Evolutionary conservation across 2,888 invertebrate species (phyloP).

Genomic region (Platerodrilus igneus): DNA sequence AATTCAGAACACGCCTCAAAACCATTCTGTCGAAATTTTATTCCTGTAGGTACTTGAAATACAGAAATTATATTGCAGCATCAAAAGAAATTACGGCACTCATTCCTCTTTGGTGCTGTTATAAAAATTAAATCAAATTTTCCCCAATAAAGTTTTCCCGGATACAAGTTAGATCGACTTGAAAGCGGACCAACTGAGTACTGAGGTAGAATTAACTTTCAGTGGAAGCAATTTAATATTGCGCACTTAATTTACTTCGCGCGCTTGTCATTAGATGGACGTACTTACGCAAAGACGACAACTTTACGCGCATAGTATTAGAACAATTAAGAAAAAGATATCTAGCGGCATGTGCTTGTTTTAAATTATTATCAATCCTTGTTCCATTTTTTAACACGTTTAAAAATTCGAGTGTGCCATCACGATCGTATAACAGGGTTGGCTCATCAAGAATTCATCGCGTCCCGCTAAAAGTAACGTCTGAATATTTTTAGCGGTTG

Average conservation of each 20-base stretch:
- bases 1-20: slow-evolving; percentile 15
- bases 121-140: slow-evolving; percentile 51
- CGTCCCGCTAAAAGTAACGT: slow-evolving; percentile 27
- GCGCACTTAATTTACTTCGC: too few species aligned
- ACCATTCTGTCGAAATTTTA: slow-evolving; percentile 39
- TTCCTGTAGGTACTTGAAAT: slow-evolving; percentile 43
- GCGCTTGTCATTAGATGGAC: too few species aligned
- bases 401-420: slow-evolving; percentile 16
- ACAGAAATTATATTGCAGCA: slow-evolving; percentile 49
- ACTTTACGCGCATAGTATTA: too few species aligned
- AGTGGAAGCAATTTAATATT: too few species aligned
- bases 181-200: slow-evolving; percentile 34
- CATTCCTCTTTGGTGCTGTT: slow-evolving; percentile 47
- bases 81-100: slow-evolving; percentile 51
- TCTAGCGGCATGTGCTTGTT: too few species aligned
- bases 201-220: slow-evolving; percentile 2
- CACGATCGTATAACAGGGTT: slow-evolving; percentile 22
- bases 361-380: too few species aligned
- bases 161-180: slow-evolving; percentile 45
- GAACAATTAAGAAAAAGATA: too few species aligned
- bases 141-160: slow-evolving; percentile 49
- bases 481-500: slow-evolving; percentile 28
- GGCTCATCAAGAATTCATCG: slow-evolving; percentile 29
- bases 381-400: not conserved
- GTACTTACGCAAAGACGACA: too few species aligned